These are phyloP conservation scores for Jordanella pulchra DNA, from an alignment of 2,797 vertebrate species.

Conservation along the genomic window DNA sequence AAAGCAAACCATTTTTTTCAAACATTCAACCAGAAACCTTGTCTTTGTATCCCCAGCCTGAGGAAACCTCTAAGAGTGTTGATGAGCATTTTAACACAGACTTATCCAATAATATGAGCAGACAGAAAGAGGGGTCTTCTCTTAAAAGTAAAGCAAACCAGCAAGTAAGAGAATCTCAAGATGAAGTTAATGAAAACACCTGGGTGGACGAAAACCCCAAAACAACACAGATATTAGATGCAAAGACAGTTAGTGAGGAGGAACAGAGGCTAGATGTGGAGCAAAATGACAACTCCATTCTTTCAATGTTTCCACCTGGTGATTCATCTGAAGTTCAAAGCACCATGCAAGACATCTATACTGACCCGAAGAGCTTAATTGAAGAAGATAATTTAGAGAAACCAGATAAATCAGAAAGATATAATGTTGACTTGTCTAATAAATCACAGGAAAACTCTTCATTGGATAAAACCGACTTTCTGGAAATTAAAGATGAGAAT, in stretches of 20 bases:
- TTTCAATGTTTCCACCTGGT: neutral
- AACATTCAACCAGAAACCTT: neutral
- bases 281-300: neutral
- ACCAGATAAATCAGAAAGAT: neutral
- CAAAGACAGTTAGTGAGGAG: neutral
- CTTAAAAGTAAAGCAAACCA: slow-evolving; percentile 14
- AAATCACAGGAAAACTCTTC: neutral
- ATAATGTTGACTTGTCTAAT: neutral
- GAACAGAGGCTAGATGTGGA: neutral
- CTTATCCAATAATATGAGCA: neutral
- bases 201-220: neutral
- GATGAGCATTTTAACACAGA: neutral
- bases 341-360: neutral
- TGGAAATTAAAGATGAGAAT: slow-evolving; percentile 14
- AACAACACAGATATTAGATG: neutral
- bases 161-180: neutral
- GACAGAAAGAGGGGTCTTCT: slow-evolving; percentile 1
- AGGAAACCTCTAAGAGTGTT: neutral
- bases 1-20: neutral
- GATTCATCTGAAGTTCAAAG: slow-evolving; percentile 1
- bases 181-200: slow-evolving; percentile 10
- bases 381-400: neutral
- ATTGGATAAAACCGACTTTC: neutral
- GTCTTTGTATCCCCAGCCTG: neutral
- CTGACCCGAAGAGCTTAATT: neutral